A percentile compares a stretch with the other conserved stretches of the same genome.
These are phyloP conservation scores for Lasioglossum calceatum DNA, from an alignment of 2,888 invertebrate species.

Conservation along the genomic window DNA sequence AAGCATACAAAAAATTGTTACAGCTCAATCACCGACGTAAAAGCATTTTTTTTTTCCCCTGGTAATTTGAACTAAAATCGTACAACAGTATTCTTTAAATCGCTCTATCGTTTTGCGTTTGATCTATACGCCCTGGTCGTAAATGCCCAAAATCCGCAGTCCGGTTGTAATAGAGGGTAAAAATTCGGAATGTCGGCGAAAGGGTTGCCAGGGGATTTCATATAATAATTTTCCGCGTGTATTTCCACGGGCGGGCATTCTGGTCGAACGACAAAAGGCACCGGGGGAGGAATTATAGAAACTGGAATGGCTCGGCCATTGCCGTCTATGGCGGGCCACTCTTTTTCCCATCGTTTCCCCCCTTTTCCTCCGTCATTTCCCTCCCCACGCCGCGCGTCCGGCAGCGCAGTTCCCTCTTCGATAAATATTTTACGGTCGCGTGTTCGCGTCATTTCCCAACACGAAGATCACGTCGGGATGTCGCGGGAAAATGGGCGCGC, in stretches of 20 bases:
- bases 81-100: not conserved
- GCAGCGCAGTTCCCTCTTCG: not conserved
- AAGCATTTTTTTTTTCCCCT: no score
- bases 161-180: not conserved
- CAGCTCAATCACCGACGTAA: no score
- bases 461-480: conserved; percentile 36
- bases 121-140: not conserved
- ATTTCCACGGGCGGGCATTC: not conserved
- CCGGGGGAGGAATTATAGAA: not conserved
- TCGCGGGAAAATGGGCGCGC: conserved; percentile 40
- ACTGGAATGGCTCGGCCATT: not conserved
- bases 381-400: not conserved
- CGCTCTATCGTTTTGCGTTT: not conserved
- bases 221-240: conserved; percentile 5
- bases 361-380: not conserved
- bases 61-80: no score
- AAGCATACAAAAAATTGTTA: no score
- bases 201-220: not conserved
- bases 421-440: conserved; percentile 59
- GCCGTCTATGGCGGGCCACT: not conserved
- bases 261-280: not conserved
- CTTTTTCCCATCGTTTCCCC: not conserved
- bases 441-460: conserved; percentile 53
- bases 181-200: not conserved
- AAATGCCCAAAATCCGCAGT: not conserved